Evolutionary conservation across 2,113 vertebrate genomes (phyloP).

Genomic region (Poecile atricapillus): DNA sequence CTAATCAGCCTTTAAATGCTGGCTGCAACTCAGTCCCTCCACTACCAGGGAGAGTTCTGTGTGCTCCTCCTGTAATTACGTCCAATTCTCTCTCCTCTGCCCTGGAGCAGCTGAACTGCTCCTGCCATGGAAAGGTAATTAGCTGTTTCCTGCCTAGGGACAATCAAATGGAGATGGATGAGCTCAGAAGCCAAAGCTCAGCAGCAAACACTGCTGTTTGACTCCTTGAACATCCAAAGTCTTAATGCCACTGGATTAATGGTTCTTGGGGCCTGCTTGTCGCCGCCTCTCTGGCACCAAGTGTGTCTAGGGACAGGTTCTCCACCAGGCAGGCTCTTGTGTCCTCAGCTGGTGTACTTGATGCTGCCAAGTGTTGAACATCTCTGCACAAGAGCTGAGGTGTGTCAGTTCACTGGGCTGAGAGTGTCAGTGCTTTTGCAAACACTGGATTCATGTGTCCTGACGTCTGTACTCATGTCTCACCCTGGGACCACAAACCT

Average conservation of each 20-base stretch:
- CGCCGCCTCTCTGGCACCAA: neutral
- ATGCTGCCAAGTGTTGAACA: neutral
- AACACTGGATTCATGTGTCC: neutral
- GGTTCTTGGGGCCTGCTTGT: neutral
- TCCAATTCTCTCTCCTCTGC: constrained; percentile 11
- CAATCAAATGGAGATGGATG: neutral
- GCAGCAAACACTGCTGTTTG: neutral
- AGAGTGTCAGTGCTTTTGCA: neutral
- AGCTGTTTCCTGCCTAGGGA: constrained; percentile 25
- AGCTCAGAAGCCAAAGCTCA: neutral
- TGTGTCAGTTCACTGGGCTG: neutral
- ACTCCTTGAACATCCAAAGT: neutral
- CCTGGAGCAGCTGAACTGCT: neutral
- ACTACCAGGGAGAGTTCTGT: neutral
- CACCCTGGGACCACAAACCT: neutral
- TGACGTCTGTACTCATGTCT: neutral
- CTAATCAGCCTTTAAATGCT: neutral
- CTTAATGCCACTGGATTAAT: neutral
- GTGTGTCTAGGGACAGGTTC: neutral
- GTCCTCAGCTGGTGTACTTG: neutral
- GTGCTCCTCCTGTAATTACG: neutral
- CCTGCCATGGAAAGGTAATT: constrained; percentile 25
- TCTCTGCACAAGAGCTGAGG: neutral
- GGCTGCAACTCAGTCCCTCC: neutral
- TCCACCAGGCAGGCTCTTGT: neutral